Base-by-base conservation (phyloP, 2,888 invertebrate genomes). In the Rhopalosiphum nymphaeae region DNA sequence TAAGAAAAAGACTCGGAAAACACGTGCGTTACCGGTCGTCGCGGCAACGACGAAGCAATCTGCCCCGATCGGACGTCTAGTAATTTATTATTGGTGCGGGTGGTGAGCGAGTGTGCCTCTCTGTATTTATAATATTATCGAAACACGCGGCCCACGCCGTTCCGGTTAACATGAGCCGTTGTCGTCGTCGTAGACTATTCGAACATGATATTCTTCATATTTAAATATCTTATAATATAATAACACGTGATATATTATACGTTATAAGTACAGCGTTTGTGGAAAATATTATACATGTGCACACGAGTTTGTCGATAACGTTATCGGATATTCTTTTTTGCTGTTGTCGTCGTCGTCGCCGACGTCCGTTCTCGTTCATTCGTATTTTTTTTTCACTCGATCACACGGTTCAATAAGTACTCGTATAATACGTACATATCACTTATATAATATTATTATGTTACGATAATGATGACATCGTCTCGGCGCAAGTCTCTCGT, bases 51-150 rank as follows among this genome's bases (percentile, higher is more conserved):
- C 36, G 42, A n/a, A 67, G 29, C 84, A 89, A 93, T 93, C 93
- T 84, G 89, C 89, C 36, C 89, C 84, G 93, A 93, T 93, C 93
- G 90, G 93, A 86, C 93, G 89, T 89, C n/a, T 16, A 9, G 46
- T 57, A 49, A 85, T 90, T 85, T 90, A 85, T 85, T 61, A 5
- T 61, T 16, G 92, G 92, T 21, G 92, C 92, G 92, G 92, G 92
- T 49, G 92, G 87, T 56, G n/a, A n/a, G 56, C 84, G 36, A 78
- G 36, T 36, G 78, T 78, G 36, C 36, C 78, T 78, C 36, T 78
- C 78, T 25, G 78, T n/a, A n/a, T 11, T 67, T 36, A 67, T 67
- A 67, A 78, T 78, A 78, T 67, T 78, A 78, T 78, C 36, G 91
- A 86, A 84, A 44, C 91, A 85, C 29, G 36, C 84, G 91, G 56